These are phyloP conservation scores for Tetragonula clypearis DNA, from an alignment of 1,140 invertebrate species.

Conservation along the genomic window DNA sequence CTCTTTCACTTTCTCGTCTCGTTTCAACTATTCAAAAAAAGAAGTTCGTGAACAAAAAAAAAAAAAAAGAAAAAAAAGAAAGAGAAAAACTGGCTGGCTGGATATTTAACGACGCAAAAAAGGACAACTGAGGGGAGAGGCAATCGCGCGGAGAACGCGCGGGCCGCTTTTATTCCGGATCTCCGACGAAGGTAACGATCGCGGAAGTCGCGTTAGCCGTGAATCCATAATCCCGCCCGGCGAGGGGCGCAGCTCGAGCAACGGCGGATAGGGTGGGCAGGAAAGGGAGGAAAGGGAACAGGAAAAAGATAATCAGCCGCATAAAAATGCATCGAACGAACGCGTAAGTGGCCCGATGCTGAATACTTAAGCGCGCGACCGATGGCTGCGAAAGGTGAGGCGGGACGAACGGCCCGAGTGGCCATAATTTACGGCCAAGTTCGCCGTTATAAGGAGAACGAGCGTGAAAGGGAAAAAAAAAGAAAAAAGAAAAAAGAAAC, in stretches of 20 bases:
- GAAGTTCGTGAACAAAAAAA: neutral
- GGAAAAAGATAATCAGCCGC: slow-evolving; percentile 61
- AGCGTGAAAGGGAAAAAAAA: slow-evolving; percentile 1
- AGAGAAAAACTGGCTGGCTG: neutral
- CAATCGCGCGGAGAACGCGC: neutral
- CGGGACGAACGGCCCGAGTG: neutral
- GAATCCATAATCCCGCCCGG: slow-evolving; percentile 48
- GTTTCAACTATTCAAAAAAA: neutral
- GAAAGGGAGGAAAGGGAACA: slow-evolving; percentile 10
- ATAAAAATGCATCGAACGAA: slow-evolving; percentile 66
- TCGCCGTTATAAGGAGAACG: slow-evolving; percentile 48
- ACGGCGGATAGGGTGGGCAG: neutral
- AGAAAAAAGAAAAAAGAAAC: slow-evolving; percentile 3
- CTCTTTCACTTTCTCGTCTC: neutral
- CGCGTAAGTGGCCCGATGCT: slow-evolving; percentile 65
- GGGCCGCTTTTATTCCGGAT: slow-evolving; percentile 36
- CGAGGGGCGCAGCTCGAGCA: no score
- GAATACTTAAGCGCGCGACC: slow-evolving; percentile 60
- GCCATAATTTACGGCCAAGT: slow-evolving; percentile 62
- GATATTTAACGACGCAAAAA: slow-evolving; percentile 15
- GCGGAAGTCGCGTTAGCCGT: slow-evolving; percentile 44
- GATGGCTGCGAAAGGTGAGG: slow-evolving; percentile 22
- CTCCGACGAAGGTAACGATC: slow-evolving; percentile 56
- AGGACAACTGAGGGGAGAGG: neutral
- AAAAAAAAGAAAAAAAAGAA: neutral